Percentiles rank a stretch among this genome's conserved stretches.
Evolutionary conservation across 2,797 vertebrate genomes (phyloP).

Genomic region (Nannoperca obscura): DNA sequence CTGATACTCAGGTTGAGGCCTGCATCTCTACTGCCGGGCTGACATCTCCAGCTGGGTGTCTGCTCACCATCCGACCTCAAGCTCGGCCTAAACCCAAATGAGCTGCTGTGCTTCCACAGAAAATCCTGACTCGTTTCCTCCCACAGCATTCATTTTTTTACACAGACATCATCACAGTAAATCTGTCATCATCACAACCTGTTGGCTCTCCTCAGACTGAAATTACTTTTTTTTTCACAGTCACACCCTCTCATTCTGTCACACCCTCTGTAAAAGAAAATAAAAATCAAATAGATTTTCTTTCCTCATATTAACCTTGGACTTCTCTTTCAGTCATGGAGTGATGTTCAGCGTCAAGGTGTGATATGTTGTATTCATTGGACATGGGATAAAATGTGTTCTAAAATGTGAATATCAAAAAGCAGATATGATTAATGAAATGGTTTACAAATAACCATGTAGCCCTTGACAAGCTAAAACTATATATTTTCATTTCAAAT

Average conservation of each 20-base stretch:
- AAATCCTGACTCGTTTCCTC: constrained; percentile 10
- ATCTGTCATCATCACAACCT: constrained; percentile 5
- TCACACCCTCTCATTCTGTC: neutral
- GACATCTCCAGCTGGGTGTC: constrained; percentile 31
- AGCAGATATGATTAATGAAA: no score
- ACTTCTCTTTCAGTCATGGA: no score
- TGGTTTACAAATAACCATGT: no score
- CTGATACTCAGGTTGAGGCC: constrained; percentile 21
- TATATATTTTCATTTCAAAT: no score
- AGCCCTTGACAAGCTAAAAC: no score
- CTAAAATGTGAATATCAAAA: neutral
- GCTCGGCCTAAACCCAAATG: constrained; percentile 21
- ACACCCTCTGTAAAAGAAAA: neutral
- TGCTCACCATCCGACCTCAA: neutral
- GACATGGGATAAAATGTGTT: neutral
- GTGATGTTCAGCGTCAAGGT: no score
- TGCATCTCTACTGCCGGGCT: constrained; percentile 12
- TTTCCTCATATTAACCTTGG: neutral
- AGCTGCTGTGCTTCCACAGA: constrained; percentile 11
- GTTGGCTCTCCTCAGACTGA: neutral
- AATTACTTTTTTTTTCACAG: constrained; percentile 9
- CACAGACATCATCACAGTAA: constrained; percentile 24
- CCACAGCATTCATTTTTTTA: constrained; percentile 11
- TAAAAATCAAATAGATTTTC: neutral
- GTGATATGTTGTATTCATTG: no score